phyloP scores from a whole-genome alignment of 2,888 invertebrate genomes.

The Drosophila robusta region DNA sequence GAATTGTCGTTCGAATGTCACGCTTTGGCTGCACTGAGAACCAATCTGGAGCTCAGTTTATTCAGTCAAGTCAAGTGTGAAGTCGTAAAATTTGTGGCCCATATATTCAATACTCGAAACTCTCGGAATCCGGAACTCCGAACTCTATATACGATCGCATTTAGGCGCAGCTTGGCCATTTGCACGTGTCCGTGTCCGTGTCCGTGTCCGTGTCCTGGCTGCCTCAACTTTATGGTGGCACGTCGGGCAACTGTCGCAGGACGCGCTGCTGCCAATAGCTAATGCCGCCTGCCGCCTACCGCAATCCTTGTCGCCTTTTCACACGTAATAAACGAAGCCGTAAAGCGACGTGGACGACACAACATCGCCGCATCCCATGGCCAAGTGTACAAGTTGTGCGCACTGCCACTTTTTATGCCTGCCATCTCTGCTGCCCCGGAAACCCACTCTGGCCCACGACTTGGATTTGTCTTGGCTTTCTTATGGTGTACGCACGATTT shows the following conservation, averaged over 20 bases:
- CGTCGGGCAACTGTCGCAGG: constrained; percentile 61
- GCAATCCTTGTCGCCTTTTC: constrained; percentile 62
- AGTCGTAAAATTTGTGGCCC: constrained; percentile 38
- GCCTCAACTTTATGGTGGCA: constrained; percentile 59
- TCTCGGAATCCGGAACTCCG: constrained; percentile 2
- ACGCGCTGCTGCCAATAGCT: constrained; percentile 5
- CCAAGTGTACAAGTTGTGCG: constrained; percentile 61
- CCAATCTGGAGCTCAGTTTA: constrained; percentile 27
- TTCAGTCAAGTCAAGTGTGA: constrained; percentile 30
- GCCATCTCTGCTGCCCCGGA: not conserved
- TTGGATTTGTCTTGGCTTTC: constrained; percentile 56
- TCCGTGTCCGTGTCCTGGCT: constrained; percentile 42
- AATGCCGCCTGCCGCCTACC: constrained; percentile 20
- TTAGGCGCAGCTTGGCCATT: constrained; percentile 64
- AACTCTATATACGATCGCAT: constrained; percentile 34
- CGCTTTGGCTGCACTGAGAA: constrained; percentile 17
- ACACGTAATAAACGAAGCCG: constrained; percentile 78
- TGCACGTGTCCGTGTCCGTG: constrained; percentile 47
- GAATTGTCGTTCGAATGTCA: constrained; percentile 14
- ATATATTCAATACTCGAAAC: constrained; percentile 10
- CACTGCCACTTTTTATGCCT: constrained; percentile 21
- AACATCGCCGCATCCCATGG: constrained; percentile 32
- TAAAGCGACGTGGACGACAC: constrained; percentile 63
- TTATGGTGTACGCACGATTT: constrained; percentile 73
- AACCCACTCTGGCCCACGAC: not conserved